These are phyloP conservation scores for Promerops cafer DNA, from an alignment of 2,113 vertebrate species.

Conservation along the genomic window DNA sequence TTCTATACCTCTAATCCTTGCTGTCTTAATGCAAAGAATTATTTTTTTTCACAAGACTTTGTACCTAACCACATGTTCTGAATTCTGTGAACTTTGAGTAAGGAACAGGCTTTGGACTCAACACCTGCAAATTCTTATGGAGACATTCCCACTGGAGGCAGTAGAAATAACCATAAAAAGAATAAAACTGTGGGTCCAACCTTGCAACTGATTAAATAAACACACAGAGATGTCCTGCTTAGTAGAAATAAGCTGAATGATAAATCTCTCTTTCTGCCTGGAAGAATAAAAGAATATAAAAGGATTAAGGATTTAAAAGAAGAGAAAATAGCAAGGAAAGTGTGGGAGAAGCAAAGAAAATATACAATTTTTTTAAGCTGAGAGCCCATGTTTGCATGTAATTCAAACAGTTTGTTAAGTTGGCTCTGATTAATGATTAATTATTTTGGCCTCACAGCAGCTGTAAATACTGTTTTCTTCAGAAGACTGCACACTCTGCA, in stretches of 20 bases:
- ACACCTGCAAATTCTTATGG: background rate
- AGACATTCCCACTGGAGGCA: background rate
- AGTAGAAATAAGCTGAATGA: background rate
- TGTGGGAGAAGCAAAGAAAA: background rate
- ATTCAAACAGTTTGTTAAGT: background rate
- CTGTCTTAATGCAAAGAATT: background rate
- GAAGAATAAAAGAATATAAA: background rate
- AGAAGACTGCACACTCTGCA: background rate
- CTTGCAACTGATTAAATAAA: slow-evolving; percentile 19
- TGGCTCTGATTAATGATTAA: background rate
- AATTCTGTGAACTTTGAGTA: background rate
- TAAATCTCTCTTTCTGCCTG: background rate
- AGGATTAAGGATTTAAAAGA: background rate
- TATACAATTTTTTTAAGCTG: background rate
- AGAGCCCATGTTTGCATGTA: background rate
- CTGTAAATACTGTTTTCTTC: background rate
- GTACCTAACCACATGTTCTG: background rate
- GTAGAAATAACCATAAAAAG: background rate
- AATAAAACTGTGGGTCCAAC: background rate
- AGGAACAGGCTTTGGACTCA: background rate
- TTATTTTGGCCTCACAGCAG: background rate
- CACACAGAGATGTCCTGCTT: background rate
- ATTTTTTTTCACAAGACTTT: background rate
- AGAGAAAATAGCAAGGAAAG: background rate
- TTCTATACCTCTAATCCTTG: background rate